These are phyloP conservation scores for Drosophila rufa DNA, from an alignment of 1,140 invertebrate genomes.

Conservation along the genomic window DNA sequence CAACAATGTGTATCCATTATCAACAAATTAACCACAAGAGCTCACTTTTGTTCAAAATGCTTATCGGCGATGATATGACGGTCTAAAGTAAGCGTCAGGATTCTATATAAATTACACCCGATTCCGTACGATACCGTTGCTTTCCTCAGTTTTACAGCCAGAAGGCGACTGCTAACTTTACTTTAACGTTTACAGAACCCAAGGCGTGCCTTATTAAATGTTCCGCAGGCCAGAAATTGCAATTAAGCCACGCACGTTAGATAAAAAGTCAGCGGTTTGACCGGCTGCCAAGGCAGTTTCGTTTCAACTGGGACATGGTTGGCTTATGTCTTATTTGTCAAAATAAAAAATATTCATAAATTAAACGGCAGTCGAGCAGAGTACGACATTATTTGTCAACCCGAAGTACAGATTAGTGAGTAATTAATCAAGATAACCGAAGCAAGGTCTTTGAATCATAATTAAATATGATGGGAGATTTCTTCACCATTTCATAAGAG, in stretches of 20 bases:
- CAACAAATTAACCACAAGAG: slow-evolving; percentile 5
- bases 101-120: neutral
- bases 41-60: slow-evolving; percentile 13
- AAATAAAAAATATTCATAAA: slow-evolving; percentile 29
- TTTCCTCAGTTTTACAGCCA: slow-evolving; percentile 3
- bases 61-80: slow-evolving; percentile 10
- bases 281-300: slow-evolving; percentile 17
- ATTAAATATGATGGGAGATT: neutral
- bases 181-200: slow-evolving; percentile 13
- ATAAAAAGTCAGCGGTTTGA: slow-evolving; percentile 33
- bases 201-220: slow-evolving; percentile 24
- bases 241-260: slow-evolving; percentile 46
- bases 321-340: slow-evolving; percentile 31
- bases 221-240: slow-evolving; percentile 41
- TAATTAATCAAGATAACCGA: slow-evolving; percentile 11
- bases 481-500: no score
- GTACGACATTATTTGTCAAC: slow-evolving; percentile 5
- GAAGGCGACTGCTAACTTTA: slow-evolving; percentile 18
- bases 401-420: slow-evolving; percentile 2
- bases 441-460: slow-evolving; percentile 10
- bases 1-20: slow-evolving; percentile 27
- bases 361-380: neutral
- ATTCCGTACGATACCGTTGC: neutral
- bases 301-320: slow-evolving; percentile 30
- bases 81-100: neutral